These are phyloP conservation scores for Pelecanoides urinatrix DNA, from an alignment of 2,113 vertebrate genomes.

Conservation along the genomic window DNA sequence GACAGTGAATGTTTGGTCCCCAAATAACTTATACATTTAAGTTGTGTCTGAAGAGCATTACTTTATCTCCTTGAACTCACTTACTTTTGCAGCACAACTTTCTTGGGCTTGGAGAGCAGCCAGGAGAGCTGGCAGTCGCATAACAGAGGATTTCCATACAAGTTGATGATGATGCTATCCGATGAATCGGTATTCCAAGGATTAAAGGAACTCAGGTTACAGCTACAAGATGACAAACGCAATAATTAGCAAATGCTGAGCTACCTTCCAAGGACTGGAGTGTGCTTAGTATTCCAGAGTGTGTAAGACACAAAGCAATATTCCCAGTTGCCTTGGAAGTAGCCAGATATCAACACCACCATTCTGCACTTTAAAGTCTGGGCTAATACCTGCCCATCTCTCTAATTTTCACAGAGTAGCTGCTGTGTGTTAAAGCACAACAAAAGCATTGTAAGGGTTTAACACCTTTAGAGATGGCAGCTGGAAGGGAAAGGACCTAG, in stretches of 20 bases:
- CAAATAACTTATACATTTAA: neutral
- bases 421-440: neutral
- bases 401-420: neutral
- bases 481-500: neutral
- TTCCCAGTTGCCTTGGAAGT: neutral
- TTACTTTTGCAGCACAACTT: constrained; percentile 69
- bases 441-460: neutral
- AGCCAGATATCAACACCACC: neutral
- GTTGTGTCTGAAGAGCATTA: neutral
- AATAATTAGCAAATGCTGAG: neutral
- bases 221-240: constrained; percentile 62
- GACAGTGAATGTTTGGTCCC: neutral
- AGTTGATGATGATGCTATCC: constrained; percentile 33
- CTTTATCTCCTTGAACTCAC: neutral
- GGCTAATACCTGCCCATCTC: neutral
- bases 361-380: neutral
- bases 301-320: neutral
- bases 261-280: neutral
- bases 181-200: constrained; percentile 65
- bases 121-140: constrained; percentile 75
- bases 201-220: constrained; percentile 74
- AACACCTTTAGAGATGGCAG: neutral
- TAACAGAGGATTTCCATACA: constrained; percentile 71
- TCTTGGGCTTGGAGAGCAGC: constrained; percentile 53
- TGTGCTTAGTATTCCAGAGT: neutral